Evolutionary conservation across 2,113 vertebrate species (phyloP), one percentile per base, ranked within the genome.

Genomic region (Hemichromis elongatus): DNA sequence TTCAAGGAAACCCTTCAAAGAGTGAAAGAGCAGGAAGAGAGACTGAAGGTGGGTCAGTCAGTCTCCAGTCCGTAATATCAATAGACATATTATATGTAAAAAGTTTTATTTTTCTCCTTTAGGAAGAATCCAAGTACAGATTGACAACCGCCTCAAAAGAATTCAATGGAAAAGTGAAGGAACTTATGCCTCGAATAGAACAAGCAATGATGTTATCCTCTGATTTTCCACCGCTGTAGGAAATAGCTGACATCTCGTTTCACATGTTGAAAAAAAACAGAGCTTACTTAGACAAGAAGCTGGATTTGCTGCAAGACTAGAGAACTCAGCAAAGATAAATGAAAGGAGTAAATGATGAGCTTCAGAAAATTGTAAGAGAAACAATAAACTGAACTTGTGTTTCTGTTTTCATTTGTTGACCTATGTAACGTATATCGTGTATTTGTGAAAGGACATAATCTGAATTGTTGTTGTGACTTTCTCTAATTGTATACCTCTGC

Each of bases 161-260:
- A 30, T 9, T 0, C 4, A 4, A 57, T 30, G 4, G 28, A 57
- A 0, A 57, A 28, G 13, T 0, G 26, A 57, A 16, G 26, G 7
- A 57, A 16, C 2, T 28, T 9, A 0, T 28, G 0, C 26, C 0
- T 30, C 0, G 16, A 9, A 9, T 30, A 4, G 0, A 0, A 57
- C 0, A 4, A 57, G 4, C 14, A 28, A 57, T 28, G 26, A 0
- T 14, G 30, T 18, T 0, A 2, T 30, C 56, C 18, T 16, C 9
- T 18, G 0, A 18, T 59, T 59, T 0, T 30, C 26, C 56, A 18
- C 26, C 14, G 9, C 26, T 30, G 0, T 2, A 0, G 26, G 4
- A 59, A 59, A 18, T 59, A 0, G 0, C 1, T 30, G 28, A 30
- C 3, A 30, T 30, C 1, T 0, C 0, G 4, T 9, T 5, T 1